These are phyloP conservation scores for Perodicticus potto DNA, from an alignment of 2,797 vertebrate species.

Conservation along the genomic window DNA sequence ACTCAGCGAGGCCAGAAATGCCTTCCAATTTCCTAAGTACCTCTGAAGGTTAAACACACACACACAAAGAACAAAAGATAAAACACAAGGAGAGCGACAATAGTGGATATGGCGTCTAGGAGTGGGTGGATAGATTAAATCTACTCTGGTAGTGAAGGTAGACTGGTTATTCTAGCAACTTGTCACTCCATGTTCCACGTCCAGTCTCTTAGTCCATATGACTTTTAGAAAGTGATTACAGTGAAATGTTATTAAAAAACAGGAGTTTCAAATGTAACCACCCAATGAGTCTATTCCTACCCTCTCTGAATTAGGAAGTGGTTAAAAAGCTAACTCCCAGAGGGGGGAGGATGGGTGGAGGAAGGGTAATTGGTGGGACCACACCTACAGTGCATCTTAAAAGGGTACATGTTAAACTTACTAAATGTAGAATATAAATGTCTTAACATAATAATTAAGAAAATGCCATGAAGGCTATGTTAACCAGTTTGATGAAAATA, in stretches of 20 bases:
- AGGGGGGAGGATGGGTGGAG: too few relatives aligned
- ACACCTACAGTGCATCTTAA: too few relatives aligned
- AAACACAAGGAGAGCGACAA: background rate
- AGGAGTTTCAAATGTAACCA: background rate
- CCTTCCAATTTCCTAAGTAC: constrained; percentile 19
- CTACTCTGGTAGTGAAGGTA: background rate
- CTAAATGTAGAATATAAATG: too few relatives aligned
- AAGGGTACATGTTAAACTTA: too few relatives aligned
- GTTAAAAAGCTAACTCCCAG: background rate
- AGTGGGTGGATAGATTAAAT: background rate
- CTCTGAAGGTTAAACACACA: background rate
- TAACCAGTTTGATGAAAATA: too few relatives aligned
- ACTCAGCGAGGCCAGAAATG: background rate
- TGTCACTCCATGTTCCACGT: background rate
- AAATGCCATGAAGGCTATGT: too few relatives aligned
- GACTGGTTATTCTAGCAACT: background rate
- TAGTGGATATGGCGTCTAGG: background rate
- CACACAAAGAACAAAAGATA: constrained; percentile 7
- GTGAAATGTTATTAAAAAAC: background rate
- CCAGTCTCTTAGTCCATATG: background rate
- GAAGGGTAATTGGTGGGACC: too few relatives aligned
- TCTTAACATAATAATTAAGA: too few relatives aligned
- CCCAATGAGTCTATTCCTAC: background rate
- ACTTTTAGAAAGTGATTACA: background rate
- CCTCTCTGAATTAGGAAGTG: background rate